phyloP scores from a whole-genome alignment of 2,113 vertebrate genomes.

The Colistium nudipinnis region DNA sequence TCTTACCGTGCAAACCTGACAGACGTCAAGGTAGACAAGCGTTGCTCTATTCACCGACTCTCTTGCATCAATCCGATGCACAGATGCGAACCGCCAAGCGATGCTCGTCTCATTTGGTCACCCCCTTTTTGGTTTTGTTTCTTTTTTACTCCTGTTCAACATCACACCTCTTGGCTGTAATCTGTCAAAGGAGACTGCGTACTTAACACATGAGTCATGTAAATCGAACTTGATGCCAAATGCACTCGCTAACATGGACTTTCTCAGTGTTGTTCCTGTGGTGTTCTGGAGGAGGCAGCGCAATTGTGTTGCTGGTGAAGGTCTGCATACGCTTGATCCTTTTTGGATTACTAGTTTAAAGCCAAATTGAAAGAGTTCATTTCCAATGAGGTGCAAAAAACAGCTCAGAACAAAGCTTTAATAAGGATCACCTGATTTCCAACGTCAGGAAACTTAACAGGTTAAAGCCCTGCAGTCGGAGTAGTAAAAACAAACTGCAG shows the following conservation, averaged over 20 bases:
- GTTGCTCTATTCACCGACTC: slow-evolving; percentile 5
- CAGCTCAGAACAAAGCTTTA: slow-evolving; percentile 17
- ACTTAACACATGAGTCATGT: slow-evolving; percentile 42
- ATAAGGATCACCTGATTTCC: slow-evolving; percentile 33
- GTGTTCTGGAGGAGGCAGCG: slow-evolving; percentile 1
- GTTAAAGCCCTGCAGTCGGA: slow-evolving; percentile 24
- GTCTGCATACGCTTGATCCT: not conserved
- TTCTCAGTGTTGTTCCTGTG: slow-evolving; percentile 1
- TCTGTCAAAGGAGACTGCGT: slow-evolving; percentile 17
- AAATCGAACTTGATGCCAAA: slow-evolving; percentile 10
- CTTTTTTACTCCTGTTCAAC: not conserved
- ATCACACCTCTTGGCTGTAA: slow-evolving; percentile 22
- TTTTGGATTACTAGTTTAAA: slow-evolving; percentile 25
- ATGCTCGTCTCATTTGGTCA: not conserved
- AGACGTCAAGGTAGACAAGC: slow-evolving; percentile 16
- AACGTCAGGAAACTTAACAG: not conserved
- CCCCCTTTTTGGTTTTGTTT: not conserved
- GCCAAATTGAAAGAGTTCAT: slow-evolving; percentile 14
- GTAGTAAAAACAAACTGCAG: slow-evolving; percentile 42
- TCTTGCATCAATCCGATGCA: slow-evolving; percentile 4
- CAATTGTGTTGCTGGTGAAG: not conserved
- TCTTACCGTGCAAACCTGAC: slow-evolving; percentile 38
- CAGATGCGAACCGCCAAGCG: not conserved
- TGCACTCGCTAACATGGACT: not conserved
- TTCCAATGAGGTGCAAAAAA: slow-evolving; percentile 20